phyloP scores from a whole-genome alignment of 2,888 invertebrate species.

The Rhamphomyia laevipes region DNA sequence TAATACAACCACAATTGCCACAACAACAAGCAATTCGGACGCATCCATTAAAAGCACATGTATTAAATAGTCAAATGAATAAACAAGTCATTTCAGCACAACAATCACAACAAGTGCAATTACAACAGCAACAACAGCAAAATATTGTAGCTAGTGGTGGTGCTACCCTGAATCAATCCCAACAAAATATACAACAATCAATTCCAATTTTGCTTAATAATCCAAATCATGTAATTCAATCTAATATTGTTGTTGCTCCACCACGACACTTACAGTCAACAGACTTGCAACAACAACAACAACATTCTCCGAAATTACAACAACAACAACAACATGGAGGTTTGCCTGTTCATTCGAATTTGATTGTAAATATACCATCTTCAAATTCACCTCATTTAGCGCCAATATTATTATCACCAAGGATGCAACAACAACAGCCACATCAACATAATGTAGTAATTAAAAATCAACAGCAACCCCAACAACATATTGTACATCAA shows the following conservation, averaged over 20 bases:
- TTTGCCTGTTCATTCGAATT: slow-evolving; percentile 9
- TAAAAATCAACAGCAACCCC: slow-evolving; percentile 8
- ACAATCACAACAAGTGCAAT: slow-evolving; percentile 19
- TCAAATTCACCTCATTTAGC: slow-evolving; percentile 26
- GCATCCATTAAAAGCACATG: slow-evolving; percentile 51
- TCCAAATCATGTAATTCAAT: slow-evolving; percentile 25
- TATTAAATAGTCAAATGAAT: slow-evolving; percentile 42
- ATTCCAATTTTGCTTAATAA: slow-evolving; percentile 24
- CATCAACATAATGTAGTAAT: slow-evolving; percentile 7
- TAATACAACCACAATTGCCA: slow-evolving; percentile 29
- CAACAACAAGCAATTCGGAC: slow-evolving; percentile 36
- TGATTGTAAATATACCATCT: slow-evolving; percentile 32
- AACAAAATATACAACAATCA: slow-evolving; percentile 7
- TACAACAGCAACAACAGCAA: slow-evolving; percentile 10
- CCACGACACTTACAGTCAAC: slow-evolving; percentile 13
- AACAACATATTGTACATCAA: slow-evolving; percentile 7
- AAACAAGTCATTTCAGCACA: slow-evolving; percentile 18
- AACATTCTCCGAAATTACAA: slow-evolving; percentile 9
- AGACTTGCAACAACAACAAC: slow-evolving; percentile 11
- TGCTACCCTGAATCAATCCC: slow-evolving; percentile 8
- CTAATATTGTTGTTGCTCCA: slow-evolving; percentile 17
- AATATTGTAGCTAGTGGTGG: slow-evolving; percentile 11
- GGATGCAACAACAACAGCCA: slow-evolving; percentile 14
- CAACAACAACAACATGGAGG: slow-evolving; percentile 19
- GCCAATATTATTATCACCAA: slow-evolving; percentile 22